Conservation (phyloP, 2,113 vertebrate species). For the Telmatochromis sp. region DNA sequence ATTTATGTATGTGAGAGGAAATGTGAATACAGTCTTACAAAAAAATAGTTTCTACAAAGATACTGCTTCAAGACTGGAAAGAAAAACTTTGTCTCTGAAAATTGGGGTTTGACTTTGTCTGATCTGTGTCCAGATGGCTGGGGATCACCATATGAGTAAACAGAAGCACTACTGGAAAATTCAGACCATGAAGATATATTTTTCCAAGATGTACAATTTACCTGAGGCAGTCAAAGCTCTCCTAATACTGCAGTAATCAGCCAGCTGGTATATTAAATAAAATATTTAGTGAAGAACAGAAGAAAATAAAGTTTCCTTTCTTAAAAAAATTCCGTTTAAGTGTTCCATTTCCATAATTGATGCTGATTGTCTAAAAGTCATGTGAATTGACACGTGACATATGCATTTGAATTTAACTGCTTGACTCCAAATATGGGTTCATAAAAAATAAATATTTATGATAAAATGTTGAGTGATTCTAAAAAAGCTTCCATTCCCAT, state of each 20-base stretch:
- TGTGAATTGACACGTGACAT: neutral
- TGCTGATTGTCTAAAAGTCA: neutral
- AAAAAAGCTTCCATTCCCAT: neutral
- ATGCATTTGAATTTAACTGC: neutral
- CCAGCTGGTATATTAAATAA: conserved; percentile 14
- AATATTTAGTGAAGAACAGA: neutral
- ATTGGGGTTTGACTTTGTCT: neutral
- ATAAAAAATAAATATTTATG: neutral
- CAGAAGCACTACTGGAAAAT: conserved; percentile 30
- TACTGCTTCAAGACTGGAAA: neutral
- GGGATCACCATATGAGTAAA: conserved; percentile 1
- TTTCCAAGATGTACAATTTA: conserved; percentile 31
- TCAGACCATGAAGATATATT: neutral
- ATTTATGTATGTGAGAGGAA: neutral
- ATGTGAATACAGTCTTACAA: neutral
- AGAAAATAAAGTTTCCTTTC: conserved; percentile 14
- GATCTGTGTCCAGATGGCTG: conserved; percentile 11
- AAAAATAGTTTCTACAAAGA: neutral
- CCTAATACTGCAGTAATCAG: conserved; percentile 21
- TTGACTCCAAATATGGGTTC: neutral
- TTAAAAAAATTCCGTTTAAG: neutral
- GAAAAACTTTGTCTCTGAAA: neutral
- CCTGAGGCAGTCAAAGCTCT: conserved; percentile 15
- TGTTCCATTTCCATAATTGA: conserved; percentile 6
- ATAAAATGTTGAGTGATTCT: neutral